Evolutionary conservation across 2,888 invertebrate species (phyloP).

Genomic region (Parnassius apollo): DNA sequence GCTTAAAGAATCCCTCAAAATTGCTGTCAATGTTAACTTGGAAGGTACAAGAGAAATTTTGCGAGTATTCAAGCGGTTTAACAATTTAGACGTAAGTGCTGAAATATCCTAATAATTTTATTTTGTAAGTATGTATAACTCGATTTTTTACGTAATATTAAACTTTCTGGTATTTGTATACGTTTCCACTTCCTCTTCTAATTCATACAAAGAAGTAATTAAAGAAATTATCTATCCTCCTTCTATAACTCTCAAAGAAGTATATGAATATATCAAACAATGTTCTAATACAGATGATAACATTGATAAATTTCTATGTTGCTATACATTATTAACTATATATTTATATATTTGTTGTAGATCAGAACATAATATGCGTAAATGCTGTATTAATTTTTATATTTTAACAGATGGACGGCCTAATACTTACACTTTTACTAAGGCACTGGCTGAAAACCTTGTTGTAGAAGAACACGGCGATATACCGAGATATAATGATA

Average conservation of each 20-base stretch:
- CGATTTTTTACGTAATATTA: no score
- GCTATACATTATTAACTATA: no score
- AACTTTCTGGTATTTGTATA: slow-evolving; percentile 47
- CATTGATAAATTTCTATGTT: slow-evolving; percentile 34
- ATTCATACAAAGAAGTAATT: slow-evolving; percentile 38
- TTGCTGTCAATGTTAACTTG: slow-evolving; percentile 44
- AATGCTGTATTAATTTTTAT: no score
- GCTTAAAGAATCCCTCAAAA: slow-evolving; percentile 44
- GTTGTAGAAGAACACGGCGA: slow-evolving; percentile 35
- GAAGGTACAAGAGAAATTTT: slow-evolving; percentile 48
- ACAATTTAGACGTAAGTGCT: slow-evolving; percentile 45
- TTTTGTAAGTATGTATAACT: no score
- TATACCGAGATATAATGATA: no score
- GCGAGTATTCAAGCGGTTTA: slow-evolving; percentile 44
- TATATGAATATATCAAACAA: slow-evolving; percentile 37
- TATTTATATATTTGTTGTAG: no score
- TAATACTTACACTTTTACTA: slow-evolving; percentile 48
- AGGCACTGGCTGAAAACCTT: slow-evolving; percentile 43
- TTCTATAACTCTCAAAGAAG: slow-evolving; percentile 52
- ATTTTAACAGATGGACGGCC: slow-evolving; percentile 40
- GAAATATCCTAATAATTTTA: no score
- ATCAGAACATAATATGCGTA: no score
- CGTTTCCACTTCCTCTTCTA: slow-evolving; percentile 52
- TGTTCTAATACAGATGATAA: slow-evolving; percentile 29
- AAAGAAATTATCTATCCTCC: slow-evolving; percentile 53